A percentile compares a stretch with the other conserved stretches of the same genome.
These are phyloP conservation scores for Dasyprocta punctata DNA, from an alignment of 2,113 vertebrate species.

Conservation along the genomic window DNA sequence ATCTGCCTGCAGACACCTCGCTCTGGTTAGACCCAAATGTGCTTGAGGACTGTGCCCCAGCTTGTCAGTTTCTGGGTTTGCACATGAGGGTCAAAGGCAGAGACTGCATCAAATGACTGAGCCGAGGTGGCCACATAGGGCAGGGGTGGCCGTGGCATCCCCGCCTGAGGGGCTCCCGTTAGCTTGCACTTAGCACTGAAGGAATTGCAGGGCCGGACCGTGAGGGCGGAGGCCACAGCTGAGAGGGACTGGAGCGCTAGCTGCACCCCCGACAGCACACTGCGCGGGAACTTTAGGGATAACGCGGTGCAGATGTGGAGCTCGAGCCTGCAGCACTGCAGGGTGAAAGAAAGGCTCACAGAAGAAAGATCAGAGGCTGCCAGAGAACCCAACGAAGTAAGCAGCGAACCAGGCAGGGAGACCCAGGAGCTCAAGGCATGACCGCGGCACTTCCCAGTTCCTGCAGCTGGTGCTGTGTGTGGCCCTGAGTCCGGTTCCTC, in stretches of 20 bases:
- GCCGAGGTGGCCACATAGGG: accelerated
- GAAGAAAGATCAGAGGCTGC: not conserved
- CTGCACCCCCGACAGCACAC: accelerated
- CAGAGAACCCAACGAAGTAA: not conserved
- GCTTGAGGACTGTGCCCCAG: not conserved
- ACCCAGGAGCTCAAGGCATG: not conserved
- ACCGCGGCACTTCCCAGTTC: not conserved
- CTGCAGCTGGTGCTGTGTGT: not conserved
- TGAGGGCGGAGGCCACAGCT: accelerated
- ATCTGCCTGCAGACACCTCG: not conserved
- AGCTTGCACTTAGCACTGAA: accelerated
- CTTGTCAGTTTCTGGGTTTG: not conserved
- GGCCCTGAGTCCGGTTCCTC: not conserved
- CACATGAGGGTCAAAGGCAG: not conserved
- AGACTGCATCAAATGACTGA: not conserved
- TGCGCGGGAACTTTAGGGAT: not conserved
- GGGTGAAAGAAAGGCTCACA: not conserved
- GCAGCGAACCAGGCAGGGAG: not conserved
- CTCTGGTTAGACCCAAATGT: not conserved
- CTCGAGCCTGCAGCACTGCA: too few species aligned
- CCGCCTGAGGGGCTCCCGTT: accelerated
- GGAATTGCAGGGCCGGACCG: not conserved
- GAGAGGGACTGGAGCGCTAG: not conserved
- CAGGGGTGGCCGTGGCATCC: accelerated
- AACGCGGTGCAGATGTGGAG: not conserved